Percentiles rank a stretch among this genome's conserved stretches.
Evolutionary conservation across 2,888 invertebrate species (phyloP).

Genomic region (Shargacucullia verbasci): DNA sequence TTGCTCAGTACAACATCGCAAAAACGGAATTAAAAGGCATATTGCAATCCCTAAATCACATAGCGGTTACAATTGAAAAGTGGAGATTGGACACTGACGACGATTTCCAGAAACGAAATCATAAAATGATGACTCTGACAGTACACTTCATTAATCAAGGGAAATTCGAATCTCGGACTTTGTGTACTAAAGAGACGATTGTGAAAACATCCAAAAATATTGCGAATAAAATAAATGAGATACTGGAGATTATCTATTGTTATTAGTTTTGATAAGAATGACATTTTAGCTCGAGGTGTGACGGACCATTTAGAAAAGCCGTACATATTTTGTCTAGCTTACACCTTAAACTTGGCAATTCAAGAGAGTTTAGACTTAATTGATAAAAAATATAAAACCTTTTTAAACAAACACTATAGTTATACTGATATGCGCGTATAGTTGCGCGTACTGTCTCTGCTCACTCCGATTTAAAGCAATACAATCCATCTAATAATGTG

Average conservation of each 20-base stretch:
- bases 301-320: not conserved
- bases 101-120: not conserved
- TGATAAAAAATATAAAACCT: not conserved
- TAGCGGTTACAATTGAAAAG: conserved; percentile 9
- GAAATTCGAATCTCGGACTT: conserved; percentile 1
- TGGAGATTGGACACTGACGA: not conserved
- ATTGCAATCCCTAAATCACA: not conserved
- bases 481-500: not conserved
- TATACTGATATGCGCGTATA: not conserved
- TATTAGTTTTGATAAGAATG: not conserved
- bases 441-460: not conserved
- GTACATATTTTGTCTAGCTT: conserved; percentile 1
- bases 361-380: not conserved
- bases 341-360: not conserved
- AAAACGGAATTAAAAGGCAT: not conserved
- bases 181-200: conserved; percentile 3
- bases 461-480: not conserved
- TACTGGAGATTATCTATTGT: conserved; percentile 4
- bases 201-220: not conserved
- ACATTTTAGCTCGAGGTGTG: too few relatives aligned
- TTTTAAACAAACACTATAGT: not conserved
- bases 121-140: conserved; percentile 5
- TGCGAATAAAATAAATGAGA: not conserved
- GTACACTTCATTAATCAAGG: conserved; percentile 11
- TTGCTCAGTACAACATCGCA: conserved; percentile 7